Evolutionary conservation across 1,140 invertebrate species (phyloP).

Genomic region (Limonius californicus): DNA sequence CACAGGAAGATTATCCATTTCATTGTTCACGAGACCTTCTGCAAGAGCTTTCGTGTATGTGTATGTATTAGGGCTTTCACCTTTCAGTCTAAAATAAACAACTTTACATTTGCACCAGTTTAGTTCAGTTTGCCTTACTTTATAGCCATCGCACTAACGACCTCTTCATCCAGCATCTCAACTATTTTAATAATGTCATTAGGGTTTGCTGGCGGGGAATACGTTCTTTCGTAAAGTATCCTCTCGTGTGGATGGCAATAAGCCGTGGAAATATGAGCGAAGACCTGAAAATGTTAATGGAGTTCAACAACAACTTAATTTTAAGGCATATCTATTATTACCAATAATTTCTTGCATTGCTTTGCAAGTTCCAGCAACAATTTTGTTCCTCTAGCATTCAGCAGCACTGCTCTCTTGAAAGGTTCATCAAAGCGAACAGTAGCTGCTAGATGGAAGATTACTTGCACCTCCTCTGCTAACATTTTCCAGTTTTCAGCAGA

Average conservation of each 20-base stretch:
- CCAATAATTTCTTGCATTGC: conserved; percentile 59
- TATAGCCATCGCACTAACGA: conserved; percentile 31
- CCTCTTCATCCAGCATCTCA: conserved; percentile 66
- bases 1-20: conserved; percentile 63
- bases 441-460: conserved; percentile 90
- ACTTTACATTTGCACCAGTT: too few relatives aligned
- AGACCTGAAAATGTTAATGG: conserved; percentile 25
- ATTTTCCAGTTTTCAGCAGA: conserved; percentile 61
- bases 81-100: conserved; percentile 57
- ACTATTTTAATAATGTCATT: conserved; percentile 62
- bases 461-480: conserved; percentile 67
- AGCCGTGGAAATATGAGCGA: conserved; percentile 59
- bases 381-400: conserved; percentile 74
- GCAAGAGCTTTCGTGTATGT: conserved; percentile 85
- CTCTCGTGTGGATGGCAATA: conserved; percentile 66
- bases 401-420: conserved; percentile 66
- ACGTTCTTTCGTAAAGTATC: conserved; percentile 64
- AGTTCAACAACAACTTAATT: too few relatives aligned
- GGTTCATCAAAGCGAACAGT: conserved; percentile 79
- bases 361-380: conserved; percentile 67
- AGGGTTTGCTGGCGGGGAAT: conserved; percentile 69
- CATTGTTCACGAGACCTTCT: conserved; percentile 64
- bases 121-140: conserved; percentile 21
- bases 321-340: too few relatives aligned
- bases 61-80: conserved; percentile 81